Conservation (phyloP, 2,113 vertebrate species). For the Pangasianodon hypophthalmus region DNA sequence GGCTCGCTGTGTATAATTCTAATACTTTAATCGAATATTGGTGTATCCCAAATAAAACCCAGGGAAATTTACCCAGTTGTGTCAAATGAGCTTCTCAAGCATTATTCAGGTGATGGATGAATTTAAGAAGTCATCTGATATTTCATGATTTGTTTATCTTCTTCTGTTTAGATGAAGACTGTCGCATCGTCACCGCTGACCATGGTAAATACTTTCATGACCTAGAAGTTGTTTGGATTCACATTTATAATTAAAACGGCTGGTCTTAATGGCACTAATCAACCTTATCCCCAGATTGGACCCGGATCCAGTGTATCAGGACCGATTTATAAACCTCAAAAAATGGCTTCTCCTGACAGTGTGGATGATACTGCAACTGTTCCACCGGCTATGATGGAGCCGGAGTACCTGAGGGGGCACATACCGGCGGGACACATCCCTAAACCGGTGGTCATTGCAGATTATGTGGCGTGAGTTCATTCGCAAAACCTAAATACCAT, state of each 20-base stretch:
- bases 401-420: conserved; percentile 83
- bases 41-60: neutral
- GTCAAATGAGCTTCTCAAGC: neutral
- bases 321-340: conserved; percentile 56
- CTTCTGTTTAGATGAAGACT: conserved; percentile 41
- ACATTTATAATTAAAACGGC: neutral
- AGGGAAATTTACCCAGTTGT: neutral
- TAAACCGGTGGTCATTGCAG: conserved; percentile 90
- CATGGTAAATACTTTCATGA: conserved; percentile 37
- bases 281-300: conserved; percentile 59
- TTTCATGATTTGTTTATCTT: neutral
- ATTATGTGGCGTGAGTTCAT: conserved; percentile 90
- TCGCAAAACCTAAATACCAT: no score
- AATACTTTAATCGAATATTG: neutral
- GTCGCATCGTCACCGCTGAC: conserved; percentile 25
- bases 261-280: neutral
- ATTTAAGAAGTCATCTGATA: no score
- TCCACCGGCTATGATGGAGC: conserved; percentile 69
- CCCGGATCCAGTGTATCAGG: conserved; percentile 62
- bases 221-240: neutral
- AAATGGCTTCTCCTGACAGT: conserved; percentile 61
- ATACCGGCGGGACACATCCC: conserved; percentile 93
- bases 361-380: conserved; percentile 37
- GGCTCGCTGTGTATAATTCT: neutral
- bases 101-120: neutral